Percentiles rank a stretch among this genome's conserved stretches.
Evolutionary conservation across 2,797 vertebrate species (phyloP).

Genomic region (Halcyon badia): DNA sequence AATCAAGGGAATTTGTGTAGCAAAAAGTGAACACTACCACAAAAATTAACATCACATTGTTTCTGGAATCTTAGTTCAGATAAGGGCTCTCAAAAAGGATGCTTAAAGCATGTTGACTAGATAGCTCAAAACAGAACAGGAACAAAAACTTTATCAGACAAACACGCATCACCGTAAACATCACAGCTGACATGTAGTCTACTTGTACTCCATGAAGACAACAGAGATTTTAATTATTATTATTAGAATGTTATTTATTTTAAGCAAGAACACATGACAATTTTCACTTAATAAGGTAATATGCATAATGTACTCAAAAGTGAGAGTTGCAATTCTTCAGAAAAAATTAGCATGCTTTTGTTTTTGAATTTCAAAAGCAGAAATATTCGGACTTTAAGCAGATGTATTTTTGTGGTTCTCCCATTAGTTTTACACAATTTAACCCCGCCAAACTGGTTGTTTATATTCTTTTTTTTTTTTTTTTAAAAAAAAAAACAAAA

Average conservation of each 20-base stretch:
- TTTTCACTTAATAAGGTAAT: not conserved
- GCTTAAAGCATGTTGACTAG: not conserved
- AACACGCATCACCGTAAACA: not conserved
- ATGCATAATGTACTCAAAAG: not conserved
- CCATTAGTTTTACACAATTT: not conserved
- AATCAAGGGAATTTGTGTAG: not conserved
- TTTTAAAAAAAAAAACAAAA: too few species aligned
- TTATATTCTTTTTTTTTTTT: fast-evolving
- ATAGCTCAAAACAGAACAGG: not conserved
- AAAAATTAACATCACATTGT: not conserved
- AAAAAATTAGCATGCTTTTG: not conserved
- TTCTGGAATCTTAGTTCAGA: not conserved
- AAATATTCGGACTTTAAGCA: not conserved
- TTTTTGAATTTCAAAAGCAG: not conserved
- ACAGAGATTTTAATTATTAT: not conserved
- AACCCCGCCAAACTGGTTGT: not conserved
- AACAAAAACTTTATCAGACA: not conserved
- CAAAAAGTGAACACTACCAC: not conserved
- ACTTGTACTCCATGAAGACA: not conserved
- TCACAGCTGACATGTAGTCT: not conserved
- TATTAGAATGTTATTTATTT: not conserved
- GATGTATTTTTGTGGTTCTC: not conserved
- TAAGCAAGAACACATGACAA: not conserved
- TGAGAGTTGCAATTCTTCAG: not conserved
- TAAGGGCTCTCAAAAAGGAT: not conserved